phyloP scores from a whole-genome alignment of 2,888 invertebrate species.

The Caenorhabditis sp. region DNA sequence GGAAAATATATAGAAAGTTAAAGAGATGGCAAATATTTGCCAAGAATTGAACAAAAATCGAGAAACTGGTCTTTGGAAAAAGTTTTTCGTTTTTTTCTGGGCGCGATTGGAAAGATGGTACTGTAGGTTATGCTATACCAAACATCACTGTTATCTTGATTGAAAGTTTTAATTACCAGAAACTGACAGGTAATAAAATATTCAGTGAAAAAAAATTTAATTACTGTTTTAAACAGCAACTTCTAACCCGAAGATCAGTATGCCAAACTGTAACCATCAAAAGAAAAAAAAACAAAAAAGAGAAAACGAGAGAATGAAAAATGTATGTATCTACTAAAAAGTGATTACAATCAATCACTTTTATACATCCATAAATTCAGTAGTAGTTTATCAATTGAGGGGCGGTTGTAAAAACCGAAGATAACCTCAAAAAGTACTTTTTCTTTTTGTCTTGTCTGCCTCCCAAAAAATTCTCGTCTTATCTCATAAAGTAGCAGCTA shows the following conservation, averaged over 20 bases:
- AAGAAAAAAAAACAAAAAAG: background rate
- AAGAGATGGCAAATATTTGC: background rate
- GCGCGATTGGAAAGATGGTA: too few species aligned
- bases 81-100: too few species aligned
- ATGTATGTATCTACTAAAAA: background rate
- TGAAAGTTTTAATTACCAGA: too few species aligned
- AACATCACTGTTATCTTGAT: too few species aligned
- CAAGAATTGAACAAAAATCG: background rate
- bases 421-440: slow-evolving; percentile 1
- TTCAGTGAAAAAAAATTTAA: too few species aligned
- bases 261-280: background rate
- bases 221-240: too few species aligned
- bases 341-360: background rate
- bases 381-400: background rate
- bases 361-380: background rate
- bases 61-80: too few species aligned
- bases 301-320: background rate
- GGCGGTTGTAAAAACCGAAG: background rate
- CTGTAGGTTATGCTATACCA: too few species aligned
- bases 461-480: background rate
- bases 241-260: background rate
- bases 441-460: background rate
- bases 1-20: background rate
- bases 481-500: background rate
- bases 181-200: too few species aligned